Evolutionary conservation across 2,797 vertebrate species (phyloP).

Genomic region (Amniataba percoides): DNA sequence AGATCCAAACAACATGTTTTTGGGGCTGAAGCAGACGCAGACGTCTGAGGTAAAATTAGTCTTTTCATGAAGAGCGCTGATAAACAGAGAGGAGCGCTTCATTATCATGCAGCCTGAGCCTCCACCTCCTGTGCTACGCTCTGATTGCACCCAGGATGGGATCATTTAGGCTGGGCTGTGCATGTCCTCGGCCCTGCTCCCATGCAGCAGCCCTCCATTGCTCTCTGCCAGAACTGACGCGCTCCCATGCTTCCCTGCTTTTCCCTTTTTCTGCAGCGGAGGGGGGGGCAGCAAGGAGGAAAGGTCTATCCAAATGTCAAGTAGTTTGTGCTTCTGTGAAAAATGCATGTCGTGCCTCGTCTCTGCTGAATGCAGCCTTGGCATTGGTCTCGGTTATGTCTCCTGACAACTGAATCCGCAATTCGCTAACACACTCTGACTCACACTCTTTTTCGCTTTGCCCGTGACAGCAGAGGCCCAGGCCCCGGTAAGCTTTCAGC

Average conservation of each 20-base stretch:
- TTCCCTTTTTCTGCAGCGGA: neutral
- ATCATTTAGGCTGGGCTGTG: conserved; percentile 31
- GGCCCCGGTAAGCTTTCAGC: conserved; percentile 10
- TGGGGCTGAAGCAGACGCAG: neutral
- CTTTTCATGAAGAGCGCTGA: conserved; percentile 19
- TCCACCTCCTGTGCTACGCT: conserved; percentile 28
- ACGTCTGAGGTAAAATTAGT: conserved; percentile 44
- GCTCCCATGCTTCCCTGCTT: conserved; percentile 24
- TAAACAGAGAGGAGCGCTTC: conserved; percentile 36
- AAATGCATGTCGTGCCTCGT: conserved; percentile 59
- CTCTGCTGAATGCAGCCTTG: conserved; percentile 48
- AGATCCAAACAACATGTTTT: conserved; percentile 32
- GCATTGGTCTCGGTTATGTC: conserved; percentile 50
- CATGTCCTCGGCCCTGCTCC: conserved; percentile 10
- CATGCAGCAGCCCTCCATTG: conserved; percentile 13
- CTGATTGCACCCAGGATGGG: conserved; percentile 50
- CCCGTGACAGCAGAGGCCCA: conserved; percentile 16
- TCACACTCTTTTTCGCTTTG: conserved; percentile 32
- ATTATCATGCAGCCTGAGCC: conserved; percentile 34
- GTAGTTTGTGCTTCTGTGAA: conserved; percentile 62
- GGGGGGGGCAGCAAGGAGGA: conserved; percentile 18
- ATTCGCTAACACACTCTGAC: conserved; percentile 46
- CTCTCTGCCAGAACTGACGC: conserved; percentile 4
- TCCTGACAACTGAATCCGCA: conserved; percentile 63
- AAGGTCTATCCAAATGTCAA: conserved; percentile 69